Evolutionary conservation across 2,888 invertebrate genomes (phyloP).

Genomic region (Pedicia rivosa): DNA sequence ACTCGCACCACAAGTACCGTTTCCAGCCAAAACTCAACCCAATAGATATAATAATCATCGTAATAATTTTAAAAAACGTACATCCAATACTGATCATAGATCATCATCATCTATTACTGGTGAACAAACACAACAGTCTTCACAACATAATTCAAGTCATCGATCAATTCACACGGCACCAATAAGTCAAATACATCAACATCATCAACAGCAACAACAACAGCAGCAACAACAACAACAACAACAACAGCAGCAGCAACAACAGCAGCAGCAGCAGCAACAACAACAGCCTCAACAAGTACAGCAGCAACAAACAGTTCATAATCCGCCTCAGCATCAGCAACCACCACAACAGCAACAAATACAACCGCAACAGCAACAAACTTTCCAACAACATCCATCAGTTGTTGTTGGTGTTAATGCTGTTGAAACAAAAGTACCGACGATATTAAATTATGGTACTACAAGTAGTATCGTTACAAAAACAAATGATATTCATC

Average conservation of each 20-base stretch:
- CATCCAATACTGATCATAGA: slow-evolving; percentile 21
- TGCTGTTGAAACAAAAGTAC: slow-evolving; percentile 14
- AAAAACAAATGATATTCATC: slow-evolving; percentile 8
- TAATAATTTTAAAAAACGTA: slow-evolving; percentile 19
- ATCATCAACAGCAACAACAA: slow-evolving; percentile 12
- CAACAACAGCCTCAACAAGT: too few species aligned
- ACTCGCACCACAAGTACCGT: slow-evolving; percentile 47
- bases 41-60: slow-evolving; percentile 23
- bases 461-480: slow-evolving; percentile 15
- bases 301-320: slow-evolving; percentile 16
- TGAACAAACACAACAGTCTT: slow-evolving; percentile 13
- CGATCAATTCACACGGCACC: slow-evolving; percentile 1
- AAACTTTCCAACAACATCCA: slow-evolving; percentile 13
- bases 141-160: slow-evolving; percentile 4
- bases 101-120: slow-evolving; percentile 1
- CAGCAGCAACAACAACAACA: slow-evolving; percentile 9
- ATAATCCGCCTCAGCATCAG: slow-evolving; percentile 9
- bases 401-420: slow-evolving; percentile 13
- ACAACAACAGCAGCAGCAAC: slow-evolving; percentile 10
- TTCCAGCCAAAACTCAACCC: slow-evolving; percentile 22
- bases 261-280: slow-evolving; percentile 8
- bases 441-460: slow-evolving; percentile 12
- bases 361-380: slow-evolving; percentile 14
- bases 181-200: slow-evolving; percentile 5
- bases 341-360: slow-evolving; percentile 10